A percentile compares a stretch with the other conserved stretches of the same genome.
Conservation (phyloP, 2,797 vertebrate genomes). For the Austrolebias charrua region DNA sequence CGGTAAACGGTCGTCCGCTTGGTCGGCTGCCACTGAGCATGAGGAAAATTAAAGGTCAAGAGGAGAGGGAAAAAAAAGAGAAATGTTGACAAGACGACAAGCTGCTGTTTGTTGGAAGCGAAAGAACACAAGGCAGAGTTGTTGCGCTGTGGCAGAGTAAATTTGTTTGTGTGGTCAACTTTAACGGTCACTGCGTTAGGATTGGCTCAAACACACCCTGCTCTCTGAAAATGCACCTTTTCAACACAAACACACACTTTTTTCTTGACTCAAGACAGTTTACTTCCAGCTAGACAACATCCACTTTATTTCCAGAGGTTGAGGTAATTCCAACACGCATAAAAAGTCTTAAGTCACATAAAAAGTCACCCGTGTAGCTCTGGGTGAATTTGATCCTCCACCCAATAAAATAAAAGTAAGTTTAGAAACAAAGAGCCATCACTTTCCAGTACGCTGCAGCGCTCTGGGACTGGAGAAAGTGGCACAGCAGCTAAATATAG, state of each 20-base stretch:
- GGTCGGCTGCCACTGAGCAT: conserved; percentile 37
- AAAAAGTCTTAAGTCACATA: background rate
- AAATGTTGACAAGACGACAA: conserved; percentile 43
- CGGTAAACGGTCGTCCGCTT: conserved; percentile 23
- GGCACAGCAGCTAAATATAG: conserved; percentile 73
- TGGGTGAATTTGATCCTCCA: conserved; percentile 1
- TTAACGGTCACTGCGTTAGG: conserved; percentile 21
- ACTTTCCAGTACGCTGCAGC: conserved; percentile 41
- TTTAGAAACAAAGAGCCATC: conserved; percentile 35
- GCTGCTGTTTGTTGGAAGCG: conserved; percentile 1
- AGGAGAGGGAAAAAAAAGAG: conserved; percentile 30
- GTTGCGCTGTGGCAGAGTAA: conserved; percentile 37
- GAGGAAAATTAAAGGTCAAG: conserved; percentile 56
- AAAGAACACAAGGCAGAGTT: conserved; percentile 7
- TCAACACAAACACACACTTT: background rate
- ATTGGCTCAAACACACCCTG: conserved; percentile 5
- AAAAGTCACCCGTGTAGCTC: background rate
- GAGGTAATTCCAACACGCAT: background rate
- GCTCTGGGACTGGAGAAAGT: conserved; percentile 61
- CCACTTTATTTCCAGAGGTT: background rate
- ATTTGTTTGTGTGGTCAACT: conserved; percentile 39
- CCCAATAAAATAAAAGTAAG: conserved; percentile 30
- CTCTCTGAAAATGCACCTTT: conserved; percentile 14
- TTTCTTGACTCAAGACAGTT: no score
- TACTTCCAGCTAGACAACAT: background rate